Evolutionary conservation across 2,797 vertebrate species (phyloP).

Genomic region (Sebastes itinus): DNA sequence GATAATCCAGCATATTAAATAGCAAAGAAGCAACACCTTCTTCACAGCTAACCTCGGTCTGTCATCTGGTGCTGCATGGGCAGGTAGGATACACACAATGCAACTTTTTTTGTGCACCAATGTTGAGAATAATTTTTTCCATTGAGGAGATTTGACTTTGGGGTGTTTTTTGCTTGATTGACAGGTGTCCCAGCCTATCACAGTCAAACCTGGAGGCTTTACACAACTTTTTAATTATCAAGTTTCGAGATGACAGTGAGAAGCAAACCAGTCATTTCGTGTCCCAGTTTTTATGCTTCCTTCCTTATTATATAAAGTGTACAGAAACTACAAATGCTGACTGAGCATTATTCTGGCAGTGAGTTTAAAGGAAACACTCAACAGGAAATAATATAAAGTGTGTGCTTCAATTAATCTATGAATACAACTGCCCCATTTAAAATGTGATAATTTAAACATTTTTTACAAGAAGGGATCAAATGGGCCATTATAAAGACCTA

Average conservation of each 20-base stretch:
- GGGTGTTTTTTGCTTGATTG: not conserved
- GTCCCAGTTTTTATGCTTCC: not conserved
- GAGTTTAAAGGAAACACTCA: not conserved
- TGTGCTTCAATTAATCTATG: not conserved
- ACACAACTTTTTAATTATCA: not conserved
- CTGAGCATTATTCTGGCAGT: not conserved
- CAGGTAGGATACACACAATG: not conserved
- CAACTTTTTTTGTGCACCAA: not conserved
- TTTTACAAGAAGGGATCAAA: not conserved
- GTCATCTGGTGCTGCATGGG: not conserved
- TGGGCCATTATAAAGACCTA: not conserved
- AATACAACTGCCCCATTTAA: not conserved
- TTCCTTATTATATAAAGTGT: not conserved
- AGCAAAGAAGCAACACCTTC: no score
- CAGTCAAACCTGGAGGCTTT: not conserved
- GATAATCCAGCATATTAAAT: no score
- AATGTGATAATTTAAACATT: not conserved
- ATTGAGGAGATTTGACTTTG: not conserved
- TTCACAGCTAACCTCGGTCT: not conserved
- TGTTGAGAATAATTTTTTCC: not conserved
- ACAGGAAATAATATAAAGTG: not conserved
- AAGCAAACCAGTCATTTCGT: not conserved
- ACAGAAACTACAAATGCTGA: not conserved
- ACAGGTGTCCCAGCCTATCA: not conserved
- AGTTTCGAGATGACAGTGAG: not conserved